Base-by-base conservation (phyloP, 2,797 vertebrate genomes). In the Phrynocephalus vlangalii region DNA sequence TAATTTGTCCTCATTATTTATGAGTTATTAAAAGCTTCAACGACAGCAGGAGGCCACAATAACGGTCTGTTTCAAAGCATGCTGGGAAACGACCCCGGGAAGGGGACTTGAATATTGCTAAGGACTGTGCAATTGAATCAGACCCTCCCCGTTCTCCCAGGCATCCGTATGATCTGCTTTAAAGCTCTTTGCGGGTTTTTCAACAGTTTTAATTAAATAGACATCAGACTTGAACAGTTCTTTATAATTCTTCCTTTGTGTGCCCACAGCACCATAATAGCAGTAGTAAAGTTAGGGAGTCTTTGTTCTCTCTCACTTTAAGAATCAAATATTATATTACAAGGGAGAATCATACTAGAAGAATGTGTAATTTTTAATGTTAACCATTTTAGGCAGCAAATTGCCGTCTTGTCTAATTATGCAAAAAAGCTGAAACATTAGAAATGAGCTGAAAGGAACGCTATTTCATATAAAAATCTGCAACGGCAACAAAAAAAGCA, bases 1-100 rank as follows among this genome's bases (percentile, higher is more conserved):
- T 71, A 91, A 86, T 91, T 90, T 10, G 4, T 86, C 67, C 83
- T 94, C 79, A 60, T 94, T 93, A 89, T 92, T 90, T 92, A 84
- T 80, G 88, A 89, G 68, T 90, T 92, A 89, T 92, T 95, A 52
- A 94, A 92, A 88, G 13, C 38, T 44, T 50, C 38, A 80, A 44
- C 76, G 83, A 79, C 81, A 50, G 78, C 91, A 89, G 72, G 56
- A 85, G n/a, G 93, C 67, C 1, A 86, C 2, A 26, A 83, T 90
- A 85, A 79, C 13, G 0, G 2, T 84, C 87, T 91, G 11, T 87
- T 0, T 87, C 77, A 84, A 77, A 0, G 28, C 72, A 88, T 75
- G 78, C 78, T 85, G 87, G 83, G 83, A 85, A 76, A 24, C 16
- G 5, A 73, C 83, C 11, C 80, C 0, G 0, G n/a, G 84, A 30